Base-by-base conservation (phyloP, 2,888 invertebrate species). In the Dynastes maya region DNA sequence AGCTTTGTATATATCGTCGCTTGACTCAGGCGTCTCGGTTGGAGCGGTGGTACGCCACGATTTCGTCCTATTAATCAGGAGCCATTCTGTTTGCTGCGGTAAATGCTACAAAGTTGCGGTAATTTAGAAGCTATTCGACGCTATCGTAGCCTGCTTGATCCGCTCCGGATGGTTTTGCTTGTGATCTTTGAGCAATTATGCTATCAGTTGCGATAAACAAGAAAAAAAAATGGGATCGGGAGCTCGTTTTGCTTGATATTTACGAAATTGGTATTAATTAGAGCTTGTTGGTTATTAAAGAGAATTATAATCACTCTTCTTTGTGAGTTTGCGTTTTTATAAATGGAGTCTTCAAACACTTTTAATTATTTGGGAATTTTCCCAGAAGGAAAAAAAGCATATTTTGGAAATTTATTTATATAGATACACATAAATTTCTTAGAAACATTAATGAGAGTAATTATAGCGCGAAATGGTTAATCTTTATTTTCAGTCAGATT, bases 41-140 rank as follows among this genome's bases (percentile, higher is more conserved):
- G n/a, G 40, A 53, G 16, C 37, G 37, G 40, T 16, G n/a, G 40
- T 65, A n/a, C 65, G 40, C 37, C 45, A 0, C 40, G 9, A 40
- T 22, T 55, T 70, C 45, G 53, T 55, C 29, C 45, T 70, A 68
- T 68, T 70, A 70, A 70, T 70, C 70, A 70, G 55, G 45, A 53
- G 70, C 70, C 16, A 70, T 70, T 70, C 70, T 70, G 70, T 29
- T 70, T 16, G n/a, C 51, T 9, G 11, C 61, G 27, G 61, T 61
- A 61, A 61, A 61, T 61, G 22, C 61, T 29, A 61, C 61, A 9
- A 61, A 29, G 29, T 11, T 22, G 29, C 61, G 61, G 22, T 61
- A 61, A 61, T 61, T 61, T 29, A 13, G 16, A 22, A 29, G 2
- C 61, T 13, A 29, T 61, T 29, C 61, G 11, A 45, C 8, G 45